phyloP scores from a whole-genome alignment of 2,113 vertebrate genomes.

The Pogona vitticeps region DNA sequence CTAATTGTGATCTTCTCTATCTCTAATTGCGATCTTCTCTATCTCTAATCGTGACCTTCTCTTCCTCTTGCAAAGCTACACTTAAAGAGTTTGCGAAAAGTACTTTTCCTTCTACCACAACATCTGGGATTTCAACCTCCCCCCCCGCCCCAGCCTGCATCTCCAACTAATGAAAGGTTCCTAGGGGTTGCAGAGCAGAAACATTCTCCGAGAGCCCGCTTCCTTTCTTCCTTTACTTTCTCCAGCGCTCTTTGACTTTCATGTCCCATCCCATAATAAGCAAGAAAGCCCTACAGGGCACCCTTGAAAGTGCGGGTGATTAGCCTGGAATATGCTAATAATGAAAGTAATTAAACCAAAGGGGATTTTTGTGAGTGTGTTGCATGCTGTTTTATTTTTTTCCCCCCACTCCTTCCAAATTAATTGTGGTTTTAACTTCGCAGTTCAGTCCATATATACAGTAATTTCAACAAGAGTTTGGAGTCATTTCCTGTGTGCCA shows the following conservation, averaged over 20 bases:
- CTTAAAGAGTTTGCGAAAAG: too few relatives aligned
- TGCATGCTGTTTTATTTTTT: conserved; percentile 65
- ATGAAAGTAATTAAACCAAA: conserved; percentile 94
- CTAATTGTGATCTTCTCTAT: too few relatives aligned
- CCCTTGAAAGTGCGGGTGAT: conserved; percentile 86
- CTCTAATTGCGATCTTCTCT: too few relatives aligned
- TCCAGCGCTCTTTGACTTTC: conserved; percentile 84
- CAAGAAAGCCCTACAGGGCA: conserved; percentile 88
- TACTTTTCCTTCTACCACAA: too few relatives aligned
- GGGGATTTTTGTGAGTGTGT: conserved; percentile 74
- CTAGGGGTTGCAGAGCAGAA: too few relatives aligned
- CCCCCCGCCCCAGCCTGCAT: too few relatives aligned
- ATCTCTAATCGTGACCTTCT: too few relatives aligned
- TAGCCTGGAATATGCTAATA: conserved; percentile 87
- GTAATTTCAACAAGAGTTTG: conserved; percentile 53
- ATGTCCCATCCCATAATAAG: conserved; percentile 83
- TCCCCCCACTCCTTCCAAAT: conserved; percentile 58
- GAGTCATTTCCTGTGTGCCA: not conserved
- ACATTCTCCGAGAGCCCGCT: too few relatives aligned
- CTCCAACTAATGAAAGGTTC: too few relatives aligned
- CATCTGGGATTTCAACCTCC: too few relatives aligned
- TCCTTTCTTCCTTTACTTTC: conserved; percentile 72
- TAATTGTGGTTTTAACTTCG: conserved; percentile 2
- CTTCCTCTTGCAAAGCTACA: too few relatives aligned
- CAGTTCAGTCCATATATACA: conserved; percentile 51